A percentile compares a stretch with the other conserved stretches of the same genome.
Conservation (phyloP, 37 sponge, comb jelly and placozoan species). For the Cliona cf. orientalis region DNA sequence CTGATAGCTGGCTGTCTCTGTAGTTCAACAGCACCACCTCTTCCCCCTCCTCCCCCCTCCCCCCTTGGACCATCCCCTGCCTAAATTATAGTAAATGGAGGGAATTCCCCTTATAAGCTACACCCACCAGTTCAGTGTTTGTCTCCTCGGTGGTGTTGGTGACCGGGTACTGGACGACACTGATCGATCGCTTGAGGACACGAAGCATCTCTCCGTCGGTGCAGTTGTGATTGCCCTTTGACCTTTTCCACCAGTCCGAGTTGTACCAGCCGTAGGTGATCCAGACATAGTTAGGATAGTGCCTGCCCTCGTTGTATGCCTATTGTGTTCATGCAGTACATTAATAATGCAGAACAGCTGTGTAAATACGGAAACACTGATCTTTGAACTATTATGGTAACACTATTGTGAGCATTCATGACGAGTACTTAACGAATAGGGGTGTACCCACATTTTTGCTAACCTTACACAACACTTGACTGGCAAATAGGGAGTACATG, state of each 20-base stretch:
- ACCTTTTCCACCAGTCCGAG: constrained; percentile 7
- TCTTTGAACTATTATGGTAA: no score
- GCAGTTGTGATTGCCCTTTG: background rate
- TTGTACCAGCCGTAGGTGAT: constrained; percentile 8
- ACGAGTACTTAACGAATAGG: no score
- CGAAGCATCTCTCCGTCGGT: background rate
- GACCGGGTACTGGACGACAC: background rate
- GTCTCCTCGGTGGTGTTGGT: background rate
- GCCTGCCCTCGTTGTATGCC: constrained; percentile 16
- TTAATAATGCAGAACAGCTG: background rate
- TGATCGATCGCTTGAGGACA: background rate
- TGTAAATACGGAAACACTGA: no score
- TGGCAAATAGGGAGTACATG: constrained; percentile 4
- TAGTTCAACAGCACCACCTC: background rate
- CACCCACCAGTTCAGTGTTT: background rate
- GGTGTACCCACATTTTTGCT: background rate
- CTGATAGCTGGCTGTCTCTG: background rate
- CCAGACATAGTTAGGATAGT: constrained; percentile 24
- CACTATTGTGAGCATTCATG: no score
- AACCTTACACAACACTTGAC: constrained; percentile 26
- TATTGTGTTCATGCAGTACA: background rate
- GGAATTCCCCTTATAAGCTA: no score
- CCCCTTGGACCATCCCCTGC: background rate
- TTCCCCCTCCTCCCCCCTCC: background rate
- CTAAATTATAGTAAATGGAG: no score